Percentiles rank a stretch among this genome's conserved stretches.
These are phyloP conservation scores for Pardosa pseudoannulata DNA, from an alignment of 2,888 invertebrate species.

Conservation along the genomic window DNA sequence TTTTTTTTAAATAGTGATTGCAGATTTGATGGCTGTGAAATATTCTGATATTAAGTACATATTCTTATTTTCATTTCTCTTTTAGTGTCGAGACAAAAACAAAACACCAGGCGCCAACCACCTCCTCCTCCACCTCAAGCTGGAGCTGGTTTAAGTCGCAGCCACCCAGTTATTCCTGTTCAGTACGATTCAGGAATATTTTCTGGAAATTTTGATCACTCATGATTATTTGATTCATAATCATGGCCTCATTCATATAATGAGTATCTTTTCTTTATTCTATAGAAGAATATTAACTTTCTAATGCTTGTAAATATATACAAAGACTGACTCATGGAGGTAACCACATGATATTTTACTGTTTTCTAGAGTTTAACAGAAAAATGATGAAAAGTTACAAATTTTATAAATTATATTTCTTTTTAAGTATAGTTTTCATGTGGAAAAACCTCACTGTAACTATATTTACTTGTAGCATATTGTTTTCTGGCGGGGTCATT, in stretches of 20 bases:
- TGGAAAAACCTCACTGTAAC: slow-evolving; percentile 34
- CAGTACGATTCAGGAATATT: slow-evolving; percentile 65
- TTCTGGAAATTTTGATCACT: slow-evolving; percentile 54
- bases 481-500: slow-evolving; percentile 43
- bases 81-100: slow-evolving; percentile 48
- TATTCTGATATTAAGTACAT: no score
- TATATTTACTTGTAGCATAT: slow-evolving; percentile 51
- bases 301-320: slow-evolving; percentile 60
- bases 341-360: background rate
- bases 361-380: slow-evolving; percentile 2
- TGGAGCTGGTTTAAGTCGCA: background rate
- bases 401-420: background rate
- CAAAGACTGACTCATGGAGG: slow-evolving; percentile 23
- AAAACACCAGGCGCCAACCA: slow-evolving; percentile 52
- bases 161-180: slow-evolving; percentile 36
- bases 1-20: no score
- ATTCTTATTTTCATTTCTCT: background rate
- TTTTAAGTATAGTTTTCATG: background rate
- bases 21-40: no score
- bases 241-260: background rate
- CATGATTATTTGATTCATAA: slow-evolving; percentile 8
- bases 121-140: slow-evolving; percentile 62
- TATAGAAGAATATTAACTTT: slow-evolving; percentile 6
- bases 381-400: background rate
- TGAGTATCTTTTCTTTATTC: background rate